Conservation (phyloP, 2,888 invertebrate species). For the Mechanitis mazaeus region DNA sequence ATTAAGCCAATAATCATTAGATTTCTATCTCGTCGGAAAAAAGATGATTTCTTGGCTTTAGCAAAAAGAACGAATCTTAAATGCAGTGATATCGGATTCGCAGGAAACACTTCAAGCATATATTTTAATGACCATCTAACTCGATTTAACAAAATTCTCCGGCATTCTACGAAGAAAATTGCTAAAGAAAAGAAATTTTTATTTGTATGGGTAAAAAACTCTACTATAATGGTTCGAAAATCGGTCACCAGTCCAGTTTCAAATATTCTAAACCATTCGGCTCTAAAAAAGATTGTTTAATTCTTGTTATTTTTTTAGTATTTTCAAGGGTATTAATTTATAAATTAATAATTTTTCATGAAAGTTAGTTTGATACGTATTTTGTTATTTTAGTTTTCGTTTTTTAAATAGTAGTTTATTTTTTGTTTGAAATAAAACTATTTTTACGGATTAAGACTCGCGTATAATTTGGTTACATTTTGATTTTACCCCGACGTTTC, state of each 20-base stretch:
- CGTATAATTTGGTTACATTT: no score
- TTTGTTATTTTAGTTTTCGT: no score
- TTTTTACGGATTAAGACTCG: no score
- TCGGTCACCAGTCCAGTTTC: slow-evolving; percentile 7
- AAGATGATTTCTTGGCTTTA: slow-evolving; percentile 1
- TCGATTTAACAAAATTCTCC: background rate
- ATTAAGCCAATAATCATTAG: background rate
- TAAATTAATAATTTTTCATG: no score
- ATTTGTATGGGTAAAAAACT: slow-evolving; percentile 10
- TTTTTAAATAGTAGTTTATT: no score
- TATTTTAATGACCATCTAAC: slow-evolving; percentile 9
- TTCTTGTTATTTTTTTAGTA: background rate
- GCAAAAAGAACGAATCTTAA: background rate
- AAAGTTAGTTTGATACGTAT: no score
- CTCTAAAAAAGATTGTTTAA: slow-evolving; percentile 8
- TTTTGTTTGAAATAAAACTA: no score
- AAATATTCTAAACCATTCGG: slow-evolving; percentile 1
- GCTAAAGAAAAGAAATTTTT: background rate
- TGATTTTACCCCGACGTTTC: no score
- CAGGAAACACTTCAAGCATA: background rate
- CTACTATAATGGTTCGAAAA: slow-evolving; percentile 6
- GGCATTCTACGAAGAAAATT: background rate
- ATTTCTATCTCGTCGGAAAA: slow-evolving; percentile 8
- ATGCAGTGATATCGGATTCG: slow-evolving; percentile 4
- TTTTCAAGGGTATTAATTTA: background rate